Evolutionary conservation across 2,888 invertebrate genomes (phyloP).

Genomic region (Bedellia somnulentella): DNA sequence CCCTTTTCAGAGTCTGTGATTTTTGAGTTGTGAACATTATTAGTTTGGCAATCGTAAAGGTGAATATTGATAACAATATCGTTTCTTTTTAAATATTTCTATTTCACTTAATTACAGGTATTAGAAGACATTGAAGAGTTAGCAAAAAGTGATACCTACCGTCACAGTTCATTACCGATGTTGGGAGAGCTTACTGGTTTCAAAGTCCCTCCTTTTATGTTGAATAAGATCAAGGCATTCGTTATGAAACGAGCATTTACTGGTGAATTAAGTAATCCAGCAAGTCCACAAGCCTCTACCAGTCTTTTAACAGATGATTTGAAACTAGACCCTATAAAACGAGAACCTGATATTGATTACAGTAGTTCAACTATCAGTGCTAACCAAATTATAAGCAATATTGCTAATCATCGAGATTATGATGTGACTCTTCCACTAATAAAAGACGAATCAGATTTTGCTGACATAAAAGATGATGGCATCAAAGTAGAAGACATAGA

Average conservation of each 20-base stretch:
- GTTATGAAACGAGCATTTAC: slow-evolving; percentile 44
- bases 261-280: slow-evolving; percentile 28
- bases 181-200: slow-evolving; percentile 74
- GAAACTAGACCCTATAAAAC: slow-evolving; percentile 37
- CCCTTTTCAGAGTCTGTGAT: too few relatives aligned
- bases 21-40: too few relatives aligned
- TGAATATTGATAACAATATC: too few relatives aligned
- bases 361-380: slow-evolving; percentile 37
- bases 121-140: slow-evolving; percentile 77
- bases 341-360: slow-evolving; percentile 31
- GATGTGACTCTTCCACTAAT: slow-evolving; percentile 31
- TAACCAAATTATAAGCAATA: slow-evolving; percentile 32
- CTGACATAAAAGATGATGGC: slow-evolving; percentile 21
- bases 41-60: too few relatives aligned
- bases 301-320: slow-evolving; percentile 22
- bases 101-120: too few relatives aligned
- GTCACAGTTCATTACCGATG: slow-evolving; percentile 64
- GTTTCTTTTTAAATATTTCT: too few relatives aligned
- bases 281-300: slow-evolving; percentile 41
- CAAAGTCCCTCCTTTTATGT: slow-evolving; percentile 72
- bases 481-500: slow-evolving; percentile 50
- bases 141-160: slow-evolving; percentile 72
- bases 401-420: slow-evolving; percentile 14
- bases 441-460: slow-evolving; percentile 41
- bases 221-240: slow-evolving; percentile 71